Percentiles rank a stretch among this genome's conserved stretches.
Conservation (phyloP, 2,113 vertebrate species). For the Archilochus colubris region DNA sequence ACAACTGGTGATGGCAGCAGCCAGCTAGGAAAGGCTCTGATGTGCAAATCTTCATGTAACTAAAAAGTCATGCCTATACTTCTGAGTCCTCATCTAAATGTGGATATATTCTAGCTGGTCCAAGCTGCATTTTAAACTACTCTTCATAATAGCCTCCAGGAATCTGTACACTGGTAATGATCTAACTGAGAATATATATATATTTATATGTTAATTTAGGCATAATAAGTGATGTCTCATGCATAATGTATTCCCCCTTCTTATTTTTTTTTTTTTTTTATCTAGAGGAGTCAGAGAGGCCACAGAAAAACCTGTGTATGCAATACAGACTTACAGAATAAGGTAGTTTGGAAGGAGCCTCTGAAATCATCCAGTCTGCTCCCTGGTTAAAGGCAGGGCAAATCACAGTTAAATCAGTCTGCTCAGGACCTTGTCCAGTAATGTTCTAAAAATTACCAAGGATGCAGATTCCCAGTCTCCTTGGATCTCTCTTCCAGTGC, state of each 20-base stretch:
- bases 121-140: not conserved
- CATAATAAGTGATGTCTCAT: not conserved
- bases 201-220: not conserved
- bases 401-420: not conserved
- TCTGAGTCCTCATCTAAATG: not conserved
- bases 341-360: not conserved
- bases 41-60: not conserved
- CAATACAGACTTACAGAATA: not conserved
- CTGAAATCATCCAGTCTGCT: not conserved
- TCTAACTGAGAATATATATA: not conserved
- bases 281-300: not conserved
- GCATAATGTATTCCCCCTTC: not conserved
- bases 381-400: not conserved
- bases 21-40: not conserved
- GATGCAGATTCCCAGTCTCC: not conserved
- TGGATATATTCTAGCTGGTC: not conserved
- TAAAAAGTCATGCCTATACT: not conserved
- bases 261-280: not conserved
- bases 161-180: not conserved
- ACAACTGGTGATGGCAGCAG: not conserved
- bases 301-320: not conserved
- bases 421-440: not conserved
- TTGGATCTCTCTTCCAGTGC: not conserved
- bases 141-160: not conserved
- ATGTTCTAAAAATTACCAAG: not conserved